These are phyloP conservation scores for Pseudopipra pipra DNA, from an alignment of 2,113 vertebrate genomes.

Conservation along the genomic window DNA sequence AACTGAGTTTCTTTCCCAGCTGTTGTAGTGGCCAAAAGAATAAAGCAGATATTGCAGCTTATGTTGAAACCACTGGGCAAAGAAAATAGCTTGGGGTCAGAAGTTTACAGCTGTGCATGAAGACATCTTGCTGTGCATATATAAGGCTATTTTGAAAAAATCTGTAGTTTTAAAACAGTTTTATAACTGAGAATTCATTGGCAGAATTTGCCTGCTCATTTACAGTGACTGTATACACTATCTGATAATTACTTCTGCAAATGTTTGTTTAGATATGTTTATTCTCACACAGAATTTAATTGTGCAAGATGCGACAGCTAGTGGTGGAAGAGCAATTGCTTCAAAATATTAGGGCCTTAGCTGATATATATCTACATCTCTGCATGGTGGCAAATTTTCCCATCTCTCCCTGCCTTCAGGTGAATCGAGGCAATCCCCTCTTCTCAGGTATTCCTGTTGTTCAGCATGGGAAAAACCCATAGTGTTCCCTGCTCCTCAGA, in stretches of 20 bases:
- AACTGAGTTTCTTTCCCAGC: slow-evolving; percentile 3
- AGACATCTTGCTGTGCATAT: not conserved
- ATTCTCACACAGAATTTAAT: not conserved
- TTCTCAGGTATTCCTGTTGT: not conserved
- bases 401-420: not conserved
- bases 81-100: not conserved
- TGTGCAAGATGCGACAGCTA: not conserved
- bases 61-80: not conserved
- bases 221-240: not conserved
- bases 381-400: not conserved
- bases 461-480: not conserved
- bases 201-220: not conserved
- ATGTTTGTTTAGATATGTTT: slow-evolving; percentile 4
- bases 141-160: not conserved
- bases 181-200: not conserved
- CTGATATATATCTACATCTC: not conserved
- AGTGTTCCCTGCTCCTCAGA: not conserved
- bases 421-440: rapidly evolving
- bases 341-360: not conserved
- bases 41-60: not conserved
- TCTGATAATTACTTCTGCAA: not conserved
- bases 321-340: not conserved
- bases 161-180: not conserved
- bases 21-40: not conserved
- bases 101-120: not conserved